Evolutionary conservation across 2,113 vertebrate species (phyloP).

Genomic region (Callocephalon fimbriatum): DNA sequence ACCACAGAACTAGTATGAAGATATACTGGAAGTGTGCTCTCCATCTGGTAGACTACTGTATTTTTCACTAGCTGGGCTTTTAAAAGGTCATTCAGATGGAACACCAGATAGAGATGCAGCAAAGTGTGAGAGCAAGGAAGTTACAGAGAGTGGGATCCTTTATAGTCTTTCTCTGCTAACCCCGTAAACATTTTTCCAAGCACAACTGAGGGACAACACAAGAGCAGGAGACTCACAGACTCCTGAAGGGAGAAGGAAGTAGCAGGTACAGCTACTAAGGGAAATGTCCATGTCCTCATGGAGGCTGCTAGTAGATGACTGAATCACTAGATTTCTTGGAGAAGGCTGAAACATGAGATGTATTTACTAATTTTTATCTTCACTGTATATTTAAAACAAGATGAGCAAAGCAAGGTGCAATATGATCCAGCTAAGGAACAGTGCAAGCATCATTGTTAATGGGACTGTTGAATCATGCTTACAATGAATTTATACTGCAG

Average conservation of each 20-base stretch:
- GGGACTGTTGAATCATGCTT: not conserved
- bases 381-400: not conserved
- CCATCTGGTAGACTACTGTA: not conserved
- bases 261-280: not conserved
- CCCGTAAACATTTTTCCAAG: not conserved
- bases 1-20: fast-evolving
- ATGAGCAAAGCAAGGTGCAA: not conserved
- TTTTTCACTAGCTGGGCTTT: not conserved
- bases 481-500: not conserved
- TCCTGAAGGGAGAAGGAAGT: not conserved
- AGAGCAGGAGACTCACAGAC: not conserved
- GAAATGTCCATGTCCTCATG: not conserved
- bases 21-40: not conserved
- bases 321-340: not conserved
- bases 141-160: not conserved
- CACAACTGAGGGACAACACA: not conserved
- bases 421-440: not conserved
- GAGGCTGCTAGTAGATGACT: not conserved
- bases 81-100: not conserved
- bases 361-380: not conserved
- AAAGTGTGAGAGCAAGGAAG: not conserved
- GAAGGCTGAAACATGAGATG: not conserved
- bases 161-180: not conserved
- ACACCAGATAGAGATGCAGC: not conserved
- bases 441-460: fast-evolving